Conservation (phyloP, 92 coral and sea anemone species). For the Epizoanthus rinbou region DNA sequence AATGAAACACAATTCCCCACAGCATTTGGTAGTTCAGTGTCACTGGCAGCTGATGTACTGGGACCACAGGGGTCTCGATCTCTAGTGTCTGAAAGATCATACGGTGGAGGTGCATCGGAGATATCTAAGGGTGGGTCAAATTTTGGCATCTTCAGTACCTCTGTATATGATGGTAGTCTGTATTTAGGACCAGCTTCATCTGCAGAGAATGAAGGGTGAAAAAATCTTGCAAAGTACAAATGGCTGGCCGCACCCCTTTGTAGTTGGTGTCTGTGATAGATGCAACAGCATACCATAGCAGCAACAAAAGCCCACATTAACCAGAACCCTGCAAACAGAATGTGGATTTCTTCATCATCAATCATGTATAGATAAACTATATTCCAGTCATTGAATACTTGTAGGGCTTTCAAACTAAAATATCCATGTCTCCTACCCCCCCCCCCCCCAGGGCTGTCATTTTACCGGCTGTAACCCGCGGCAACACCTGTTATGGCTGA, state of each 20-base stretch:
- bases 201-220: conserved; percentile 42
- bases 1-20: neutral
- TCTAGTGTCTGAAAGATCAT: conserved; percentile 12
- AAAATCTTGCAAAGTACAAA: conserved; percentile 47
- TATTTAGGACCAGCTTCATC: conserved; percentile 16
- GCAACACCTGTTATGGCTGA: too few relatives aligned
- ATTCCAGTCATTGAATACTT: too few relatives aligned
- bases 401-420: too few relatives aligned
- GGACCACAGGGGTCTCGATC: neutral
- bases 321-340: conserved; percentile 77
- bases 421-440: too few relatives aligned
- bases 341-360: too few relatives aligned
- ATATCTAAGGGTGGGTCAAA: conserved; percentile 78
- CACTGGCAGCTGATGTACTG: neutral
- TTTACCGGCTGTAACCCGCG: too few relatives aligned
- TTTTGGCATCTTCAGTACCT: conserved; percentile 74
- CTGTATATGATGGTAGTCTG: conserved; percentile 83
- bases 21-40: conserved; percentile 7
- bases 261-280: conserved; percentile 61
- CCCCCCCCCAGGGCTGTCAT: too few relatives aligned
- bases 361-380: too few relatives aligned
- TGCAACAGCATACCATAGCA: conserved; percentile 69
- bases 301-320: conserved; percentile 71
- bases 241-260: conserved; percentile 41
- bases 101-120: conserved; percentile 83